Evolutionary conservation across 1,140 invertebrate genomes (phyloP).

Genomic region (Leptonema lineaticorne): DNA sequence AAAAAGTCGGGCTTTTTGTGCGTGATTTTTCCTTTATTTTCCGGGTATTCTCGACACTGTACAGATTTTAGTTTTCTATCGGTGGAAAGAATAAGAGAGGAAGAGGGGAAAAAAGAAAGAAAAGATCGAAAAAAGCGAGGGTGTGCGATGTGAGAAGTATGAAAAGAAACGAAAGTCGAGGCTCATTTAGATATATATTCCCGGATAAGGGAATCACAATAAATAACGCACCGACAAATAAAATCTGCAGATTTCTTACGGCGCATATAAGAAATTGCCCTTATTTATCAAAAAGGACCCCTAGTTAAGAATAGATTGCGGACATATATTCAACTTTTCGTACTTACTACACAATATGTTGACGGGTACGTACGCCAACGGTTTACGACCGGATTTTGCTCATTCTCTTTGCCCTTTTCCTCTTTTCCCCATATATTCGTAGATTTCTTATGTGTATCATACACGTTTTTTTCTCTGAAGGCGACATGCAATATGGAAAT

Average conservation of each 20-base stretch:
- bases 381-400: constrained; percentile 14
- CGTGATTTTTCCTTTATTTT: not conserved
- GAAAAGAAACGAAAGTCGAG: not conserved
- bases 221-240: constrained; percentile 18
- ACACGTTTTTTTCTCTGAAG: not conserved
- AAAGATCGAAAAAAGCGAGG: too few species aligned
- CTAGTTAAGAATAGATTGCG: constrained; percentile 12
- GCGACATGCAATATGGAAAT: constrained; percentile 3
- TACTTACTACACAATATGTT: not conserved
- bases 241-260: constrained; percentile 2
- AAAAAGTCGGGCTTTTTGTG: not conserved
- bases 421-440: not conserved
- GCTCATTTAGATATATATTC: not conserved
- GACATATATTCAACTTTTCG: constrained; percentile 18
- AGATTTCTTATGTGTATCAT: not conserved
- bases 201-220: constrained; percentile 3
- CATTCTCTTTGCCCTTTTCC: not conserved
- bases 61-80: not conserved
- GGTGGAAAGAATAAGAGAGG: not conserved
- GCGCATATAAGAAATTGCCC: constrained; percentile 16
- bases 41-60: too few species aligned
- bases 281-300: constrained; percentile 16
- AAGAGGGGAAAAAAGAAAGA: not conserved
- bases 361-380: not conserved
- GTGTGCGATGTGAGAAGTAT: too few species aligned